Evolutionary conservation across 2,113 vertebrate genomes (phyloP).

Genomic region (Ciconia boyciana): DNA sequence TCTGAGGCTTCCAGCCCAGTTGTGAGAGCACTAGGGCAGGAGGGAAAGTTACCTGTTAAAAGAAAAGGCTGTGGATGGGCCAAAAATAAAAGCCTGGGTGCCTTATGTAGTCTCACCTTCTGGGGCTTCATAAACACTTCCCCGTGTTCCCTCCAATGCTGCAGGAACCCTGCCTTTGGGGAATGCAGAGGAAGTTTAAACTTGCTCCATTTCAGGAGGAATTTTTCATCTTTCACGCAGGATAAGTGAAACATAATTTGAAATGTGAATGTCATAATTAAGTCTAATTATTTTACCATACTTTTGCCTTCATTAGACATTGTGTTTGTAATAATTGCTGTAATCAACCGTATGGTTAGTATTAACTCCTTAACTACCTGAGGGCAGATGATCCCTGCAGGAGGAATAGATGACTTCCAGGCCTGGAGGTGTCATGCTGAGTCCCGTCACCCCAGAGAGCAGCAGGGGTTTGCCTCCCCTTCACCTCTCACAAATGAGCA

Average conservation of each 20-base stretch:
- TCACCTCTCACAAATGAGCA: neutral
- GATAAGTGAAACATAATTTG: constrained; percentile 42
- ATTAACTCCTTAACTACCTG: constrained; percentile 41
- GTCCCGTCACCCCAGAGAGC: neutral
- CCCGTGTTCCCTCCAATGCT: fast-evolving
- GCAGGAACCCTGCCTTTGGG: neutral
- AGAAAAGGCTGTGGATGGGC: neutral
- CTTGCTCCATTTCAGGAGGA: neutral
- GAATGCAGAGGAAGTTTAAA: neutral
- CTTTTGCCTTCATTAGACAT: constrained; percentile 59
- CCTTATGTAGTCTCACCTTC: neutral
- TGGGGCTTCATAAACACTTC: neutral
- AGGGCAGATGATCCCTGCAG: neutral
- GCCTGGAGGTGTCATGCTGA: neutral
- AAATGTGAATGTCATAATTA: constrained; percentile 57
- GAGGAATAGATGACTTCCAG: neutral
- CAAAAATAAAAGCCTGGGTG: neutral
- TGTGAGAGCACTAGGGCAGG: neutral
- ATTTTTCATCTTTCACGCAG: constrained; percentile 19
- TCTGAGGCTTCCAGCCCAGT: neutral
- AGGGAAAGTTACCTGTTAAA: neutral
- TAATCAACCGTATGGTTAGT: constrained; percentile 55
- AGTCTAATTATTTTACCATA: constrained; percentile 62
- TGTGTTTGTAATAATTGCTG: constrained; percentile 51
- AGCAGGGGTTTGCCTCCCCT: neutral